Conservation (phyloP, 2,113 vertebrate genomes). For the Callopanchax toddi region DNA sequence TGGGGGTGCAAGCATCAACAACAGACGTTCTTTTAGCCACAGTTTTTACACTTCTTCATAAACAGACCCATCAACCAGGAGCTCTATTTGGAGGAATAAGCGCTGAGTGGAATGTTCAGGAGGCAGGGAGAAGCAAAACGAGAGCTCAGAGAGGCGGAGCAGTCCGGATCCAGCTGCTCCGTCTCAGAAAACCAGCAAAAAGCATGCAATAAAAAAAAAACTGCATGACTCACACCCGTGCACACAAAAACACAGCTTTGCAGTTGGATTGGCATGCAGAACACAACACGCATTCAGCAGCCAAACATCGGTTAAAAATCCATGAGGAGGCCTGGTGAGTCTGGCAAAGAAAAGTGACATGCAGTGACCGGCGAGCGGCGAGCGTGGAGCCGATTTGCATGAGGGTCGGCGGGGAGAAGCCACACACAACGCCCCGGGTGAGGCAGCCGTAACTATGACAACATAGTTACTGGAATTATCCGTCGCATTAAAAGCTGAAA, state of each 20-base stretch:
- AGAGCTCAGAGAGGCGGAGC: slow-evolving; percentile 53
- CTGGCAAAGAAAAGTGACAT: slow-evolving; percentile 50
- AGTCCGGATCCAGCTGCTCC: slow-evolving; percentile 46
- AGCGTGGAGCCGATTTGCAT: slow-evolving; percentile 39
- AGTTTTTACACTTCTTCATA: too few species aligned
- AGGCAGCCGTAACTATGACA: slow-evolving; percentile 65
- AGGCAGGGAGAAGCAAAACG: slow-evolving; percentile 43
- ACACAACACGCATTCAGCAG: slow-evolving; percentile 17
- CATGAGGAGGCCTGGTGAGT: slow-evolving; percentile 29
- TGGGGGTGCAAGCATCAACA: slow-evolving; percentile 58
- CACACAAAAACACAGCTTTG: slow-evolving; percentile 12
- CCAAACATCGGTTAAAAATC: slow-evolving; percentile 25
- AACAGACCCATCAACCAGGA: slow-evolving; percentile 23
- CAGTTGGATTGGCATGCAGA: slow-evolving; percentile 56
- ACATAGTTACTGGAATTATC: slow-evolving; percentile 51
- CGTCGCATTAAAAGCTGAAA: slow-evolving; percentile 44
- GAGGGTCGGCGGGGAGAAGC: slow-evolving; percentile 32
- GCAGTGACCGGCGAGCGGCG: slow-evolving; percentile 58
- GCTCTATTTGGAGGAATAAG: slow-evolving; percentile 39
- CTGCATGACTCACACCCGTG: background rate
- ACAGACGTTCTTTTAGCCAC: slow-evolving; percentile 32
- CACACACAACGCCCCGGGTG: slow-evolving; percentile 30
- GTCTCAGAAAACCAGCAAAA: slow-evolving; percentile 25
- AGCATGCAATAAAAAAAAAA: slow-evolving; percentile 2
- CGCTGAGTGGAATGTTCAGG: slow-evolving; percentile 43